phyloP scores from a whole-genome alignment of 2,113 vertebrate genomes.

The Myrmecobius fasciatus region DNA sequence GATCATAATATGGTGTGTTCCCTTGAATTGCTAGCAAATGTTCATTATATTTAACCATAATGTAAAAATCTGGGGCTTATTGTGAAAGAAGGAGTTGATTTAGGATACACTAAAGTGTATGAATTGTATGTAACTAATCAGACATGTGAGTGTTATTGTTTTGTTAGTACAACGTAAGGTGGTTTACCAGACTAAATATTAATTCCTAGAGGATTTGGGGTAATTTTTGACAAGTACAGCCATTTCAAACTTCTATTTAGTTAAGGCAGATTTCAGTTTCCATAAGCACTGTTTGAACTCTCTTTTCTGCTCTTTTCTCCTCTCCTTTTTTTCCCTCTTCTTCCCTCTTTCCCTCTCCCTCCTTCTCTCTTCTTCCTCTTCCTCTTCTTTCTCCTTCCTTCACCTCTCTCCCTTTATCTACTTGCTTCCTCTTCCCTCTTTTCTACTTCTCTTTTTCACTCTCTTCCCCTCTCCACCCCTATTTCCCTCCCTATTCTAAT shows the following conservation, averaged over 20 bases:
- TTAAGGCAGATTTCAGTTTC: constrained; percentile 39
- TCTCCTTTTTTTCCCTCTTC: background rate
- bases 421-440: no score
- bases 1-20: constrained; percentile 63
- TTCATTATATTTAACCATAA: constrained; percentile 64
- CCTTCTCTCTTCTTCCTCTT: fast-evolving
- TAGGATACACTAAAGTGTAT: constrained; percentile 40
- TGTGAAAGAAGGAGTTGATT: constrained; percentile 58
- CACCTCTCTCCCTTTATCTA: no score
- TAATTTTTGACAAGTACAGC: constrained; percentile 14
- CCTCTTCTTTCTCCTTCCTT: no score
- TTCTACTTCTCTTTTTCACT: background rate
- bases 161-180: constrained; percentile 28
- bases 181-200: constrained; percentile 29
- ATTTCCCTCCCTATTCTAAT: background rate
- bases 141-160: constrained; percentile 26
- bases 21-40: constrained; percentile 74
- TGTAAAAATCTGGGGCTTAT: constrained; percentile 60
- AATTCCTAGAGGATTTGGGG: constrained; percentile 35
- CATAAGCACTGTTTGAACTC: constrained; percentile 27
- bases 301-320: background rate
- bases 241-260: background rate
- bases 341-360: background rate
- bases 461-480: background rate
- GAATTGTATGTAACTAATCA: constrained; percentile 43